Base-by-base conservation (phyloP, 2,888 invertebrate species). In the Agrochola lychnidis region DNA sequence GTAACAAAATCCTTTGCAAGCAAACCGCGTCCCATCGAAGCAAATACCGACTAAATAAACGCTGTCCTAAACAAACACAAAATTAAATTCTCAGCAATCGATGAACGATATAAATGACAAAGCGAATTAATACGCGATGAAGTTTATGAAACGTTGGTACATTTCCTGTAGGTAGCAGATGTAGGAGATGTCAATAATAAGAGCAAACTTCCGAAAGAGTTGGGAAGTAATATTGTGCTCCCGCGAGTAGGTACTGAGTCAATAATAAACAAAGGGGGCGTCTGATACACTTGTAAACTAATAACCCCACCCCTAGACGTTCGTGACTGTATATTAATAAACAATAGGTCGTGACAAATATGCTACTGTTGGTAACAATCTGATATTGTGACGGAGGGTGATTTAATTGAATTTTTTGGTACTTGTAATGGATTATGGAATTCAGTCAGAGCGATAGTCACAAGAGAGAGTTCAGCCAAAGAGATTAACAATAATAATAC, bases 211-310 rank as follows among this genome's bases (percentile, higher is more conserved):
- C 94, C 95, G 95, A 96, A 96, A 96, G 96, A 96, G 96, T 96
- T 96, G 94, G 93, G 94, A 96, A 96, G 96, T 91, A 92, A 92
- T 92, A 92, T 91, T 87, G 91, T 88, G 83, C 88, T 91, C 91
- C 89, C 90, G 87, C 90, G 92, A 90, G 91, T 36, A 36, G 36
- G 36, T 88, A 88, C 91, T 87, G 94, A 96, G 96, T 95, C 95
- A 96, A 96, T 95, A 95, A 94, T 95, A 96, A 95, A 96, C 95
- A 96, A 94, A 93, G 94, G 95, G 95, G 93, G 93, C 92, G 92
- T 92, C 94, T 96, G 96, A 96, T 96, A 96, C 96, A 96, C 96
- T 96, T 95, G 96, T 96, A 96, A 96, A 96, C 96, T 96, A 96
- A 96, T 96, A 96, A 95, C 93, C 91, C 90, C 90, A 90, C 93